Evolutionary conservation across 1,140 invertebrate species (phyloP).

Genomic region (Temnothorax longispinosus): DNA sequence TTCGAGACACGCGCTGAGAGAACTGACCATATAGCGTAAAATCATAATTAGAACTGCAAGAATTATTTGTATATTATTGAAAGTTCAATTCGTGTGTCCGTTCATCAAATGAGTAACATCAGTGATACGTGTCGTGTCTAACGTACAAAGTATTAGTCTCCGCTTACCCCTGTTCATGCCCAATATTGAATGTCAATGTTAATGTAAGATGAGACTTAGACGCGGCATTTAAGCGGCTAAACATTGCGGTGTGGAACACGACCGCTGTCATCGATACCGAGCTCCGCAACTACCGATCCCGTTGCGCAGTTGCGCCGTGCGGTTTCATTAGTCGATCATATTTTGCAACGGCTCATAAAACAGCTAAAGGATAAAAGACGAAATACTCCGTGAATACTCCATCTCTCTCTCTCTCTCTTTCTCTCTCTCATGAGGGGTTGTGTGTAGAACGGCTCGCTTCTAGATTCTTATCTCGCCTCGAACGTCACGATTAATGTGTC

Average conservation of each 20-base stretch:
- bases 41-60: not conserved
- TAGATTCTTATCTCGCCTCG: slow-evolving; percentile 49
- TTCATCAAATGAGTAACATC: not conserved
- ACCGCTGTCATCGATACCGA: slow-evolving; percentile 14
- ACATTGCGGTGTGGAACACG: not conserved
- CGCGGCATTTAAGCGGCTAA: slow-evolving; percentile 22
- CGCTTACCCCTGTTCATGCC: not conserved
- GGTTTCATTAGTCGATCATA: slow-evolving; percentile 40
- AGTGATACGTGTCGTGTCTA: not conserved
- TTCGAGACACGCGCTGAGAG: not conserved
- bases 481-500: slow-evolving; percentile 57
- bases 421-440: not conserved
- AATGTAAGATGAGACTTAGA: slow-evolving; percentile 31
- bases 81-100: not conserved
- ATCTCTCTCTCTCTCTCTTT: slow-evolving; percentile 28
- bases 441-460: not conserved
- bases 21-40: not conserved
- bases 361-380: not conserved
- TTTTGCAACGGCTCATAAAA: slow-evolving; percentile 18
- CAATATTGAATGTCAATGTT: slow-evolving; percentile 46
- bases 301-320: slow-evolving; percentile 19
- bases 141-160: not conserved
- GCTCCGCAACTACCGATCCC: not conserved
- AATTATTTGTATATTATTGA: not conserved
- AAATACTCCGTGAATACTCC: not conserved